phyloP scores from a whole-genome alignment of 2,888 invertebrate genomes.

The Colletes collaris region DNA sequence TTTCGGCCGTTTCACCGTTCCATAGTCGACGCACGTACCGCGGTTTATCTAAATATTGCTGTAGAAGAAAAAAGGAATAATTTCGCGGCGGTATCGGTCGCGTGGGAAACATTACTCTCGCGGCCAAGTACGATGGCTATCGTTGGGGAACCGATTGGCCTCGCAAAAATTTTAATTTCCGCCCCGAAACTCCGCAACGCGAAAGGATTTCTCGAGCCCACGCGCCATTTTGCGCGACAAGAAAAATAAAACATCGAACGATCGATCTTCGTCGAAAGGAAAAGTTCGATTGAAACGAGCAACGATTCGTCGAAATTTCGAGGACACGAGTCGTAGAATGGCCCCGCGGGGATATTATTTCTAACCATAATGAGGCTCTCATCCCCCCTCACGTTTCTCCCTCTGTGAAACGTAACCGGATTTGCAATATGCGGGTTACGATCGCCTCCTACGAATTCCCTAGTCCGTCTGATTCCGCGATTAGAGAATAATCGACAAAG shows the following conservation, averaged over 20 bases:
- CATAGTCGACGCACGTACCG: conserved; percentile 72
- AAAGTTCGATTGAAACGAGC: no score
- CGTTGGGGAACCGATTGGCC: conserved; percentile 53
- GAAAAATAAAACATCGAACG: no score
- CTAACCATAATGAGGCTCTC: conserved; percentile 51
- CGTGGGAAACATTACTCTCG: conserved; percentile 76
- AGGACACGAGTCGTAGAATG: conserved; percentile 15
- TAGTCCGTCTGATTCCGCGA: conserved; percentile 42
- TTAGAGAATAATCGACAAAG: conserved; percentile 36
- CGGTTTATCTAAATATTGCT: conserved; percentile 75
- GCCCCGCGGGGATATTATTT: conserved; percentile 60
- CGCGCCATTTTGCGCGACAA: no score
- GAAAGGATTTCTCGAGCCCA: no score
- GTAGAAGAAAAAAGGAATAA: conserved; percentile 53
- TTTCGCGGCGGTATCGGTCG: conserved; percentile 65
- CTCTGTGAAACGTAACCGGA: conserved; percentile 57
- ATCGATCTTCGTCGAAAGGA: no score
- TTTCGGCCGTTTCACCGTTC: conserved; percentile 45
- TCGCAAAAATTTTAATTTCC: conserved; percentile 52
- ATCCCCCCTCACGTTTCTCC: conserved; percentile 26
- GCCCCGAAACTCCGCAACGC: no score
- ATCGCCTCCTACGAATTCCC: conserved; percentile 36
- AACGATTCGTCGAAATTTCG: no score
- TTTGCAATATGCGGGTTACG: conserved; percentile 53
- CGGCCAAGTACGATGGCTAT: conserved; percentile 56